A percentile compares a stretch with the other conserved stretches of the same genome.
Conservation (phyloP, 2,888 invertebrate genomes). For the Tipula vernalis region DNA sequence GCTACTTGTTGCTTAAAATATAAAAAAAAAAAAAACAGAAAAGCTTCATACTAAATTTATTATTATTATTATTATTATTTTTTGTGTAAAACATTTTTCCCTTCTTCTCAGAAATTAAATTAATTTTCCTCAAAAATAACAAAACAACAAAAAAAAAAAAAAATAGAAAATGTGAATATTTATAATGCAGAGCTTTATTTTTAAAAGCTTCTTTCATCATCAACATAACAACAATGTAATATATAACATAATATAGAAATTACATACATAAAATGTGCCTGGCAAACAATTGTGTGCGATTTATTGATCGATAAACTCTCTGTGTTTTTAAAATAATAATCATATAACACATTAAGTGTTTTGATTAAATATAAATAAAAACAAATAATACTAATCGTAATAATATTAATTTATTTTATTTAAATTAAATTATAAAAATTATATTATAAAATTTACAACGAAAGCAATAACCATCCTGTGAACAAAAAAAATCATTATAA, state of each 20-base stretch:
- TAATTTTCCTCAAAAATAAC: not conserved
- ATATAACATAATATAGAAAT: not conserved
- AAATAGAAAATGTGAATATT: not conserved
- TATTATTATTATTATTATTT: not conserved
- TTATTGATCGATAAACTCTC: not conserved
- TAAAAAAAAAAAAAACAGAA: not conserved
- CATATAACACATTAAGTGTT: not conserved
- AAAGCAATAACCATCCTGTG: conserved; percentile 18
- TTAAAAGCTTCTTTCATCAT: not conserved
- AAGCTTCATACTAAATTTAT: not conserved
- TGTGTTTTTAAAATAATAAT: not conserved
- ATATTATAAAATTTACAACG: conserved; percentile 14
- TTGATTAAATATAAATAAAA: not conserved
- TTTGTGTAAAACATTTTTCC: not conserved
- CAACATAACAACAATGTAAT: not conserved
- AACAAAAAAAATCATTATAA: conserved; percentile 10
- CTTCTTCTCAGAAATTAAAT: not conserved
- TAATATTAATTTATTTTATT: not conserved
- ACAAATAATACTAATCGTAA: not conserved
- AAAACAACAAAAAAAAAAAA: not conserved
- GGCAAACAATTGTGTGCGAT: conserved; percentile 9
- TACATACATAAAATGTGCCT: conserved; percentile 10
- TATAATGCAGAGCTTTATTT: not conserved
- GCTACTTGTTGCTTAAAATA: conserved; percentile 7
- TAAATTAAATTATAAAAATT: conserved; percentile 7